phyloP scores from a whole-genome alignment of 2,888 invertebrate species.

The Monopis laevigella region DNA sequence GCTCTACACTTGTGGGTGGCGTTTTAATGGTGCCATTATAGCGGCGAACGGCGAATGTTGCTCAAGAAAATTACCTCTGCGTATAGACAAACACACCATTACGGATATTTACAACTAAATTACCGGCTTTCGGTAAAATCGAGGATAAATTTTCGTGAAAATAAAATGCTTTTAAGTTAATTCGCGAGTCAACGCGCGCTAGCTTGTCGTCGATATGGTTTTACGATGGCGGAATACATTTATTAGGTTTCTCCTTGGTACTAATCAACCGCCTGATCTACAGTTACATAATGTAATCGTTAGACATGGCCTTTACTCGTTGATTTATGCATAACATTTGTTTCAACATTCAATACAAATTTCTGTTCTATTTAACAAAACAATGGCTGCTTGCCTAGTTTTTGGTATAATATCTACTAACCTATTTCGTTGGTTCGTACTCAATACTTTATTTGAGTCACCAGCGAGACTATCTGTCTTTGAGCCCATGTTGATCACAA shows the following conservation, averaged over 20 bases:
- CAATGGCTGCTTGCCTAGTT: slow-evolving; percentile 3
- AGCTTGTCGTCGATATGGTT: background rate
- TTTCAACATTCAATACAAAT: slow-evolving; percentile 4
- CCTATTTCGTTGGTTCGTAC: background rate
- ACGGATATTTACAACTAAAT: slow-evolving; percentile 34
- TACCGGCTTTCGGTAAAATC: slow-evolving; percentile 25
- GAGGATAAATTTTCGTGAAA: slow-evolving; percentile 14
- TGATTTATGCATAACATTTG: slow-evolving; percentile 5
- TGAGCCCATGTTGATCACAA: too few species aligned
- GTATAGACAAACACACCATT: slow-evolving; percentile 34
- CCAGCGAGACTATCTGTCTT: too few species aligned
- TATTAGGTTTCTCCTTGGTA: slow-evolving; percentile 4
- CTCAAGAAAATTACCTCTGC: slow-evolving; percentile 50
- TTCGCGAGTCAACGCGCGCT: background rate
- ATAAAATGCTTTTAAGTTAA: slow-evolving; percentile 6
- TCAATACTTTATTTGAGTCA: background rate
- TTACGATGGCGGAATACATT: too few species aligned
- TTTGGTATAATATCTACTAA: background rate
- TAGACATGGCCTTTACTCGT: slow-evolving; percentile 2
- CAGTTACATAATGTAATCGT: slow-evolving; percentile 3
- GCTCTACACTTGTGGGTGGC: slow-evolving; percentile 58
- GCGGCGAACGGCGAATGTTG: slow-evolving; percentile 45
- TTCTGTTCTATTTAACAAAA: slow-evolving; percentile 6
- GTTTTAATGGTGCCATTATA: slow-evolving; percentile 59
- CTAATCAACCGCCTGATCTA: slow-evolving; percentile 2